These are phyloP conservation scores for Sinocyclocheilus anshuiensis DNA, from an alignment of 2,113 vertebrate species.

Conservation along the genomic window DNA sequence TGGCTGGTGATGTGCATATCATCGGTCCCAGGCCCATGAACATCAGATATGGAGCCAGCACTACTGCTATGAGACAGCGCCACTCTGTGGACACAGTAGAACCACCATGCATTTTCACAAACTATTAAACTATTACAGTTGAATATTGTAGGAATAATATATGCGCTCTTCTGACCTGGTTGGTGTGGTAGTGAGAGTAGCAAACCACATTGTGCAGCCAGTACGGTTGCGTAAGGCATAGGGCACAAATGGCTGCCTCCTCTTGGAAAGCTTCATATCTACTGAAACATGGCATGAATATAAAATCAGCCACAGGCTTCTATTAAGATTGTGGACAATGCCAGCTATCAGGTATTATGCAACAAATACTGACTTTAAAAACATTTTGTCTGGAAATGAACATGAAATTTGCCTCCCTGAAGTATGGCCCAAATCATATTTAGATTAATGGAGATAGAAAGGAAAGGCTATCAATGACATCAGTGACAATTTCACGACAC, in stretches of 20 bases:
- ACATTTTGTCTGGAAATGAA: not conserved
- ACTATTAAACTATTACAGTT: not conserved
- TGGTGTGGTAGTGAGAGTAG: constrained; percentile 92
- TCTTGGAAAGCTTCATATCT: constrained; percentile 85
- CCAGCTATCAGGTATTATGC: not conserved
- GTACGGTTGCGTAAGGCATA: constrained; percentile 94
- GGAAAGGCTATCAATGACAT: not conserved
- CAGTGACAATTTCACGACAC: not conserved
- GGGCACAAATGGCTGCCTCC: constrained; percentile 91
- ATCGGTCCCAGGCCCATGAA: constrained; percentile 78
- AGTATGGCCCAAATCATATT: not conserved
- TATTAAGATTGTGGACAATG: not conserved
- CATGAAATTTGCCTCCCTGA: not conserved
- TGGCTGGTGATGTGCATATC: constrained; percentile 91
- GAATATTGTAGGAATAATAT: not conserved
- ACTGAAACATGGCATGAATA: constrained; percentile 46
- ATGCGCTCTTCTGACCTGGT: constrained; percentile 81
- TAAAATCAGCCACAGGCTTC: not conserved
- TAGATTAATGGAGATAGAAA: not conserved
- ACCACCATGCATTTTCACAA: not conserved
- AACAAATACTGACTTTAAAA: not conserved
- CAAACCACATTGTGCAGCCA: constrained; percentile 95
- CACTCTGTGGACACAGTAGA: constrained; percentile 77
- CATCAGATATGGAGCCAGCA: constrained; percentile 85
- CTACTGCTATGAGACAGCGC: constrained; percentile 95